Percentiles rank a stretch among this genome's conserved stretches.
Conservation (phyloP, 2,888 invertebrate species). For the Philaethria dido region DNA sequence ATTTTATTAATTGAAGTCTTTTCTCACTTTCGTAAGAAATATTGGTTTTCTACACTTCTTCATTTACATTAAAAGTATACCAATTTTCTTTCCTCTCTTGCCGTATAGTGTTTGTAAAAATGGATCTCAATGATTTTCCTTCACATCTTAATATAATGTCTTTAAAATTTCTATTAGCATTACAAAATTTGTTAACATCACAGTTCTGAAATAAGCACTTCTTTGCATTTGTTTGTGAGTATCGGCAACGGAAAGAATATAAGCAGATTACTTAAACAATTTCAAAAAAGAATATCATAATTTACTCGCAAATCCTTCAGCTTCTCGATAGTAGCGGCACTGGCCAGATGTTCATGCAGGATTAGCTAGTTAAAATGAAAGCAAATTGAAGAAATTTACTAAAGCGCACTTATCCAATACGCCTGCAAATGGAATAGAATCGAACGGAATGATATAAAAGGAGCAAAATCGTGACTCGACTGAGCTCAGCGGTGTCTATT, state of each 20-base stretch:
- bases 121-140: no score
- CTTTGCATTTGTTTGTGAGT: neutral
- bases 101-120: no score
- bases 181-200: neutral
- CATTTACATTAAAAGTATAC: no score
- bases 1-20: no score
- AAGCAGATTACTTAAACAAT: constrained; percentile 6
- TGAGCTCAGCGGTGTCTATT: constrained; percentile 38
- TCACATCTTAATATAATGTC: no score
- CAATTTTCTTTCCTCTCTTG: no score
- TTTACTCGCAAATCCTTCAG: constrained; percentile 5
- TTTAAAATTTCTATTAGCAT: neutral
- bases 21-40: no score
- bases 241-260: neutral
- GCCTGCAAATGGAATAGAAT: constrained; percentile 53
- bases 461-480: constrained; percentile 43
- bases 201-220: neutral
- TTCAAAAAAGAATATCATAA: constrained; percentile 13
- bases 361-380: constrained; percentile 27
- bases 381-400: constrained; percentile 31
- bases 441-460: constrained; percentile 55
- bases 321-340: constrained; percentile 12
- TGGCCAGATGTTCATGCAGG: constrained; percentile 28
- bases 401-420: constrained; percentile 46
- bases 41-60: no score